These are phyloP conservation scores for Leptonema lineaticorne DNA, from an alignment of 1,140 invertebrate species.

Conservation along the genomic window DNA sequence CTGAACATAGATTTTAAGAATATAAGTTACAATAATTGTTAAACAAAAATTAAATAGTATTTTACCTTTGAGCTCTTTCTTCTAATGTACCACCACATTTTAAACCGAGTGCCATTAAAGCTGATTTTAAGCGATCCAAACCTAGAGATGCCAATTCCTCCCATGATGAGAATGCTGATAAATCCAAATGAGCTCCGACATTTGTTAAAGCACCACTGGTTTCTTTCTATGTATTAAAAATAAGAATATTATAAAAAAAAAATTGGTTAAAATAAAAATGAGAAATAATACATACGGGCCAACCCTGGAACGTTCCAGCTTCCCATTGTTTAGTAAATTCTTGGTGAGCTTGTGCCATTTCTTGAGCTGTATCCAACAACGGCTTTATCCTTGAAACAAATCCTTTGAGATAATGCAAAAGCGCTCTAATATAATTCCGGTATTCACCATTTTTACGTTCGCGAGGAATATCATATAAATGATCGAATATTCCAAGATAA, in stretches of 20 bases:
- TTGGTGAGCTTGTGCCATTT: constrained; percentile 74
- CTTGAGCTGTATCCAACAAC: constrained; percentile 80
- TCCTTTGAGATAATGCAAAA: constrained; percentile 86
- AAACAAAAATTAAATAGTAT: not conserved
- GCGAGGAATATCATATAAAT: constrained; percentile 93
- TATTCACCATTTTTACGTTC: constrained; percentile 95
- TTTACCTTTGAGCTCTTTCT: constrained; percentile 86
- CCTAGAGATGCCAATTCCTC: constrained; percentile 96
- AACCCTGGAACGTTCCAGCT: constrained; percentile 86
- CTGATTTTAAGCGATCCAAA: constrained; percentile 95
- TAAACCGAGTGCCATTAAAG: constrained; percentile 93
- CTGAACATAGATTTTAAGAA: constrained; percentile 38
- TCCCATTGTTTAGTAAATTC: constrained; percentile 91
- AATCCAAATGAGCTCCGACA: constrained; percentile 92
- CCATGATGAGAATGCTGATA: constrained; percentile 96
- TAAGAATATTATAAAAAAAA: not conserved
- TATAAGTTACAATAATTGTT: not conserved
- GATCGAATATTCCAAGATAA: constrained; percentile 93
- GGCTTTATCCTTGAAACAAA: constrained; percentile 89
- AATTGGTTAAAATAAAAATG: not conserved
- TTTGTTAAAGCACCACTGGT: constrained; percentile 89
- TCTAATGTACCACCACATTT: constrained; percentile 99
- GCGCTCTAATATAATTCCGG: constrained; percentile 78
- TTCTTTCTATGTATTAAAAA: constrained; percentile 71
- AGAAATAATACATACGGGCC: constrained; percentile 69